Conservation (phyloP, 1,140 invertebrate genomes). For the Formica selysi region DNA sequence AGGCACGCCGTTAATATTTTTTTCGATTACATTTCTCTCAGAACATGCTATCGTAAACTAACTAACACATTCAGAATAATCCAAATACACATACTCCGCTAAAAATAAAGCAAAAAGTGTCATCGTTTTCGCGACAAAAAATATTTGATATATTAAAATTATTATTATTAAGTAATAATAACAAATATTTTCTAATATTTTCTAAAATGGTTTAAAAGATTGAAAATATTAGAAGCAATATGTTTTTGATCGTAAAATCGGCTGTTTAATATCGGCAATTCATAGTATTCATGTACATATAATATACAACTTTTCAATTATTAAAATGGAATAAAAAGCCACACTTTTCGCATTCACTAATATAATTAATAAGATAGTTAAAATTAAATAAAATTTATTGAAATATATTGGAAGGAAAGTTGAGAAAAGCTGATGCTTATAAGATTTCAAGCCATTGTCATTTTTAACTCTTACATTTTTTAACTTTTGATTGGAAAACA, state of each 20-base stretch:
- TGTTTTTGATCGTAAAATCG: not conserved
- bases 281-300: not conserved
- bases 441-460: not conserved
- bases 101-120: not conserved
- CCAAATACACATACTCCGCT: not conserved
- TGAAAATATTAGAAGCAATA: not conserved
- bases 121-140: not conserved
- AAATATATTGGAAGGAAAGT: conserved; percentile 1
- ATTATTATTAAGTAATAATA: not conserved
- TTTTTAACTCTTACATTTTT: not conserved
- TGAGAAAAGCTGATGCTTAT: not conserved
- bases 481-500: not conserved
- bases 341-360: not conserved
- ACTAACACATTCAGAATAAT: conserved; percentile 23
- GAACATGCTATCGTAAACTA: not conserved
- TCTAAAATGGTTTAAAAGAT: not conserved
- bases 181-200: not conserved
- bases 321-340: not conserved
- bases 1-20: conserved; percentile 10
- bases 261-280: not conserved
- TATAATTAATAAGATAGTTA: conserved; percentile 25
- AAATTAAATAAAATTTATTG: conserved; percentile 10
- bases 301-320: not conserved
- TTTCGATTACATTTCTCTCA: conserved; percentile 1
- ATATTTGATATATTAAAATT: conserved; percentile 8